Evolutionary conservation across 2,797 vertebrate genomes (phyloP), one percentile per base, ranked within the genome.

Genomic region (Gymnoscopelus braueri): DNA sequence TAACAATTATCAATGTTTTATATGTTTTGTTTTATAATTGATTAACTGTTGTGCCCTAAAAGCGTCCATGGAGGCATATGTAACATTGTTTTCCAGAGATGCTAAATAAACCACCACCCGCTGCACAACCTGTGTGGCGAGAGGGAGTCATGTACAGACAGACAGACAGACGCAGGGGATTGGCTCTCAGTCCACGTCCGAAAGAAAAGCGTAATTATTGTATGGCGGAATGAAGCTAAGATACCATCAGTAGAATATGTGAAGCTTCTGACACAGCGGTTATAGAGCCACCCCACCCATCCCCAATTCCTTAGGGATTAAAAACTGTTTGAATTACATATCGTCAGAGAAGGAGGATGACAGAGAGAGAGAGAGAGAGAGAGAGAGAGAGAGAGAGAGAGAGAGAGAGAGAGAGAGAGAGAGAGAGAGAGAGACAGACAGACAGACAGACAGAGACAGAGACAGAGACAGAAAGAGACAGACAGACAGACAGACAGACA

Each of bases 251-350:
- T 44, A 68, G 72, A 64, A 65, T 26, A 63, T 72, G 59, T 67
- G 19, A 56, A 59, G 39, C 60, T 63, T 74, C 65, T 75, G 61
- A 55, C 6, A 10, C 15, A 63, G 59, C 69, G 67, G 50, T 75
- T 54, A 62, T 58, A 52, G 60, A 80, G 65, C 82, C 74, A 51
- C 73, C 49, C 57, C 62, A n/a, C 3, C 39, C 8, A 9, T 44
- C 39, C 39, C 3, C 39, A 7, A 9, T 44, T 7, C 39, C 9
- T 44, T 44, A 57, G 61, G 72, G 55, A 80, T 78, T 81, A 82
- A 84, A 82, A 77, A 71, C 71, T 19, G 3, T 60, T 82, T 74
- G 75, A 84, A 74, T 69, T 65, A 62, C 75, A 66, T 53, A 14
- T 52, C 19, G 0, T 58, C 56, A 54, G 72, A 67, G 26, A 56